Evolutionary conservation across 1,140 invertebrate genomes (phyloP).

Genomic region (Archegozetes longisetosus): DNA sequence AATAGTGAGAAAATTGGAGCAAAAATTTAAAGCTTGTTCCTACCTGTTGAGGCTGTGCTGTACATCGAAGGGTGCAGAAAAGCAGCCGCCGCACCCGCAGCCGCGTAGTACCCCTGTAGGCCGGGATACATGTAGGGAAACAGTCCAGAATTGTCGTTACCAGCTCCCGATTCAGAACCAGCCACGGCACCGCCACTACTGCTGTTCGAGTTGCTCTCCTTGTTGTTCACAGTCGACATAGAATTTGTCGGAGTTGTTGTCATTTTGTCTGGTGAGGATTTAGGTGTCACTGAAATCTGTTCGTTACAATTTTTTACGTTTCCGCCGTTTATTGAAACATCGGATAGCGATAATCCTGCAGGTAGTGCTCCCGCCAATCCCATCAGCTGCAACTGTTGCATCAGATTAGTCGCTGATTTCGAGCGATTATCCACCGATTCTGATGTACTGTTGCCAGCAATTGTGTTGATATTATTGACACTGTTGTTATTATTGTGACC

Average conservation of each 20-base stretch:
- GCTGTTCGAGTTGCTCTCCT: background rate
- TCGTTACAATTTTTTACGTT: background rate
- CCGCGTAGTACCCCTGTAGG: background rate
- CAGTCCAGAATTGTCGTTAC: background rate
- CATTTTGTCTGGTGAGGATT: background rate
- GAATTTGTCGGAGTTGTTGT: too few relatives aligned
- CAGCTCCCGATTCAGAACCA: background rate
- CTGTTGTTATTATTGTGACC: background rate
- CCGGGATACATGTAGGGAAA: slow-evolving; percentile 1
- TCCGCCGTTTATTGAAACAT: background rate
- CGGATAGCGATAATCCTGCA: background rate
- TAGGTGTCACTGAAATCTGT: too few relatives aligned
- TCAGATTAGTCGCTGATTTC: background rate
- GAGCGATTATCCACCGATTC: background rate
- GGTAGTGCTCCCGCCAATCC: background rate
- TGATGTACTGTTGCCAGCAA: background rate
- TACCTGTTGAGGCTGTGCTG: background rate
- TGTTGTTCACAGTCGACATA: background rate
- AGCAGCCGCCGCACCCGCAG: background rate
- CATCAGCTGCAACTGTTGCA: background rate
- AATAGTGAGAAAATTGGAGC: background rate
- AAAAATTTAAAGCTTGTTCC: background rate
- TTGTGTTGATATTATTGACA: too few relatives aligned
- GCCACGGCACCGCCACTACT: background rate
- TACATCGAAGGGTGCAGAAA: background rate